Base-by-base conservation (phyloP, 2,888 invertebrate species). In the Platycnemis pennipes region DNA sequence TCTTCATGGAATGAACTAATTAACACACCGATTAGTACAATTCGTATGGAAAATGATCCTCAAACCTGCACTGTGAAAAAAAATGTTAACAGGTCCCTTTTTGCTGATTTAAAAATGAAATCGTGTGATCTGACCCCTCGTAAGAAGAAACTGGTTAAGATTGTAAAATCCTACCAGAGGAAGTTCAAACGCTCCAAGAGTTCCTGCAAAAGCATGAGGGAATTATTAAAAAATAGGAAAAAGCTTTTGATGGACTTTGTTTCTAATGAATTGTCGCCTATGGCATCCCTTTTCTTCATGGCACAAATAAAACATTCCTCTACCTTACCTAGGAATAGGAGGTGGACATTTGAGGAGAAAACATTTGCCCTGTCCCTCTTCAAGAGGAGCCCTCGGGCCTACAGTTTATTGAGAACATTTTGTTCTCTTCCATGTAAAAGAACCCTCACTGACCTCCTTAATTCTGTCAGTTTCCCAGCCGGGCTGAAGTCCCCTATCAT, bases 401-500 rank as follows among this genome's bases (percentile, higher is more conserved):
- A 56, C 22, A 56, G 56, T 56, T 56, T 19, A 16, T 49, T 49
- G 49, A 49, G 49, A 49, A 49, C 16, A 7, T 49, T 49, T 16
- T 49, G 49, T 49, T 49, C 49, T 49, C 49, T 49, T 49, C 49
- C 49, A 49, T 49, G 16, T 49, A 56, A n/a, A n/a, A n/a, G n/a
- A n/a, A 56, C 56, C 16, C 56, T 56, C 56, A 56, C 56, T 56
- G 56, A 56, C 56, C 56, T 56, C 56, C 56, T 56, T 19, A 5
- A 19, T 22, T 56, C 19, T 56, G 19, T 19, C 19, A n/a, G n/a
- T n/a, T 56, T 56, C 22, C 22, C 22, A 13, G 22, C 19, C 56
- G 3, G 56, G 56, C 56, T 56, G 4, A 94, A 94, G 88, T 94
- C 94, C 19, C 63, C 94, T 45, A 77, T 95, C 42, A 95, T 95